Percentiles rank a stretch among this genome's conserved stretches.
These are phyloP conservation scores for Cynoglossus semilaevis DNA, from an alignment of 2,113 vertebrate species.

Conservation along the genomic window DNA sequence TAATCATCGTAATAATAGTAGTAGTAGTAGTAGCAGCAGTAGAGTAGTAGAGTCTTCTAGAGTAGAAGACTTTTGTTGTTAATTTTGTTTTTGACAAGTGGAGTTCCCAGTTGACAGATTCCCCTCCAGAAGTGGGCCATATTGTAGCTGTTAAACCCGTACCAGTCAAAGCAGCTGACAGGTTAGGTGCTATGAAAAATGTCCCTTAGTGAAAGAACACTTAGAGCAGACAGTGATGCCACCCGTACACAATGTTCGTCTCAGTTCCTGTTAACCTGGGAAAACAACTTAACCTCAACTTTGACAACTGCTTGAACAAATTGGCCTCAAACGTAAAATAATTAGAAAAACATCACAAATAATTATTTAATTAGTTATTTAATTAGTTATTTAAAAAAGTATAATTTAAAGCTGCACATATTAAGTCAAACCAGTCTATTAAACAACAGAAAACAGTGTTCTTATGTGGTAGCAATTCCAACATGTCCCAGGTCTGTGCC, in stretches of 20 bases:
- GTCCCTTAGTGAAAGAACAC: slow-evolving; percentile 12
- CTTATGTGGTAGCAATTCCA: too few relatives aligned
- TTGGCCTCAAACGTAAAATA: slow-evolving; percentile 2
- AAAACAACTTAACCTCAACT: background rate
- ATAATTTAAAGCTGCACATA: too few relatives aligned
- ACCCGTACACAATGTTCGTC: background rate
- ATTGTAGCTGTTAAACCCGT: slow-evolving; percentile 14
- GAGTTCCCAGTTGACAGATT: slow-evolving; percentile 20
- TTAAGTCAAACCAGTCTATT: too few relatives aligned
- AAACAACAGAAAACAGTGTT: too few relatives aligned
- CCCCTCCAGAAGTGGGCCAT: slow-evolving; percentile 23
- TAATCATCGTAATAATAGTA: too few relatives aligned
- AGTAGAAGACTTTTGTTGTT: background rate
- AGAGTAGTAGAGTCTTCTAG: too few relatives aligned
- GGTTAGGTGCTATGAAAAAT: slow-evolving; percentile 10
- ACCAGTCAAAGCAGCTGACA: slow-evolving; percentile 10
- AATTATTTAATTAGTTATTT: too few relatives aligned
- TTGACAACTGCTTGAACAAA: background rate
- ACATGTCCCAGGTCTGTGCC: too few relatives aligned
- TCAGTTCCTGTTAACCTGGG: background rate
- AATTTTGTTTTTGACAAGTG: background rate
- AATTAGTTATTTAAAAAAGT: too few relatives aligned
- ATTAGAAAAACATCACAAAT: too few relatives aligned
- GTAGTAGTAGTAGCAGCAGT: too few relatives aligned
- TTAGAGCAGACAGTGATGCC: background rate